phyloP scores from a whole-genome alignment of 2,888 invertebrate species.

The Mythimna loreyi region DNA sequence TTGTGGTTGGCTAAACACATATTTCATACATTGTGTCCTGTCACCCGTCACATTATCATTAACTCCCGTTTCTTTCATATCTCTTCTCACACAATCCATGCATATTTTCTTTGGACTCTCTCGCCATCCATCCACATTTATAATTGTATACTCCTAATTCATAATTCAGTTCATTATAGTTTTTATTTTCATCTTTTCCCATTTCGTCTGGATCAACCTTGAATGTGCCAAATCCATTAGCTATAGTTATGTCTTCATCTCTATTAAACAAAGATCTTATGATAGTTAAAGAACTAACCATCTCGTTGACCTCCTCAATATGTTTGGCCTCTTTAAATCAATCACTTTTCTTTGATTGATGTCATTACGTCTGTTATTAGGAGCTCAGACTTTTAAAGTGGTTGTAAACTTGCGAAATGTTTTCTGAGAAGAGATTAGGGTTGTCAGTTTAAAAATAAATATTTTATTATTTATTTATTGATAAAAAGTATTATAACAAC shows the following conservation, averaged over 20 bases:
- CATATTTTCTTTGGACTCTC: no score
- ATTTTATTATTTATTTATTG: no score
- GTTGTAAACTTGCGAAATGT: slow-evolving; percentile 29
- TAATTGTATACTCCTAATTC: no score
- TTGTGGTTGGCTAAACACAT: no score
- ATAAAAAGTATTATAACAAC: no score
- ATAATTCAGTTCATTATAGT: no score
- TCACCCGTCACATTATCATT: no score
- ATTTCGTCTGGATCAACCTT: not conserved
- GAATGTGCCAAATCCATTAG: not conserved
- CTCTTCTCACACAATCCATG: no score
- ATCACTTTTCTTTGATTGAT: slow-evolving; percentile 35
- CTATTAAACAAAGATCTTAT: slow-evolving; percentile 15
- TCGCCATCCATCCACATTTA: no score
- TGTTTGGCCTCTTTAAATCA: slow-evolving; percentile 46
- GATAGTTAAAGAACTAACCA: slow-evolving; percentile 16
- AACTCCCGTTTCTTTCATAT: no score
- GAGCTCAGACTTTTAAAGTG: slow-evolving; percentile 35
- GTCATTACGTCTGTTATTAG: slow-evolving; percentile 38
- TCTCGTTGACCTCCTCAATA: slow-evolving; percentile 44
- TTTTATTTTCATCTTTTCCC: not conserved
- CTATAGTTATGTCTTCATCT: not conserved
- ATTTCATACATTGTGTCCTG: no score
- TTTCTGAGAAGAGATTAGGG: slow-evolving; percentile 11
- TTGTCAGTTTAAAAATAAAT: no score